These are phyloP conservation scores for Drosophila nr. fundita DNA, from an alignment of 2,888 invertebrate genomes.

Conservation along the genomic window DNA sequence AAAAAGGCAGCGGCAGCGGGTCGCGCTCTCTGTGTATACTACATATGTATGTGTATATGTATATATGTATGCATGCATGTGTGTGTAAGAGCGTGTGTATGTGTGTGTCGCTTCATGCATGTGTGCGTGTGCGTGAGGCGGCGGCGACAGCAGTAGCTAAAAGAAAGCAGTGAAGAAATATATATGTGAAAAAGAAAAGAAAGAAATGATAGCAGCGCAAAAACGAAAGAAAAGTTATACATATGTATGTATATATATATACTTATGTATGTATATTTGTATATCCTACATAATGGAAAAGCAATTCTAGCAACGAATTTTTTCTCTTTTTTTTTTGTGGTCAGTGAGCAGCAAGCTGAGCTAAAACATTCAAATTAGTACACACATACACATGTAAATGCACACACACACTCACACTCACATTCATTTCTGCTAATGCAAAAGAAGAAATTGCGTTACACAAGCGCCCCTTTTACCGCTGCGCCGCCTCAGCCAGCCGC, in stretches of 20 bases:
- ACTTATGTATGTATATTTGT: constrained; percentile 18
- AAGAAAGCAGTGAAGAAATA: constrained; percentile 72
- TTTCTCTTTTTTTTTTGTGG: constrained; percentile 38
- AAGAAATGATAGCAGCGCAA: constrained; percentile 66
- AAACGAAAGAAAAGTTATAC: constrained; percentile 58
- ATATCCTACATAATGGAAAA: constrained; percentile 36
- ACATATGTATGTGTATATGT: constrained; percentile 20
- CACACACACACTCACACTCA: constrained; percentile 3
- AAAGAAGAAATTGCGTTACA: constrained; percentile 73
- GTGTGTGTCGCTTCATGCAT: constrained; percentile 32
- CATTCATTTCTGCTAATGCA: constrained; percentile 30
- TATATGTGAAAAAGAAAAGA: constrained; percentile 59
- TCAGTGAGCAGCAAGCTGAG: constrained; percentile 28
- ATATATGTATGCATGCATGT: constrained; percentile 25
- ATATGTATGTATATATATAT: constrained; percentile 18
- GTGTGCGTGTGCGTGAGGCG: constrained; percentile 66
- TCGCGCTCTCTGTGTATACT: constrained; percentile 43
- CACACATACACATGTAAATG: constrained; percentile 18
- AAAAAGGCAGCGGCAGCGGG: constrained; percentile 63
- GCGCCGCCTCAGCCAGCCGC: constrained; percentile 24
- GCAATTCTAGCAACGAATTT: constrained; percentile 31
- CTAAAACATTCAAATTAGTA: constrained; percentile 46
- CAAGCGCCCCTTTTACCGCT: constrained; percentile 63
- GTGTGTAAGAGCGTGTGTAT: constrained; percentile 24
- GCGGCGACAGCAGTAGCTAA: constrained; percentile 58